Conservation (phyloP, 2,888 invertebrate species). For the Drosophila parthenogenetica region DNA sequence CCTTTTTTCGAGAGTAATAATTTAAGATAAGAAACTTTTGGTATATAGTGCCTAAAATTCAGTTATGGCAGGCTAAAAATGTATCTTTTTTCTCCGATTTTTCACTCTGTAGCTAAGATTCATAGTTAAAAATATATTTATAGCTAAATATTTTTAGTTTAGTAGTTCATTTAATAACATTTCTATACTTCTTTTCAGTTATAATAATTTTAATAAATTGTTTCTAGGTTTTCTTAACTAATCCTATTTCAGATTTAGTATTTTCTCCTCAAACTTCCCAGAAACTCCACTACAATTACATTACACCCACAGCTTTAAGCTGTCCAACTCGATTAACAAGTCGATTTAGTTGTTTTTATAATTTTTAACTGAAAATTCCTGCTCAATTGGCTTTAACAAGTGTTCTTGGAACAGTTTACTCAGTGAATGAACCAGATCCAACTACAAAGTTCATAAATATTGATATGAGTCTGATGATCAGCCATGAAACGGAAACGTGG, state of each 20-base stretch:
- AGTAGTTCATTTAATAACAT: no score
- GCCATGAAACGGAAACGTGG: slow-evolving; percentile 10
- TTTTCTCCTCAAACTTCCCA: neutral
- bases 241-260: no score
- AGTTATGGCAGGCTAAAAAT: no score
- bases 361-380: neutral
- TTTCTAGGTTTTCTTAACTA: neutral
- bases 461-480: slow-evolving; percentile 47
- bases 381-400: neutral
- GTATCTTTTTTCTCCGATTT: no score
- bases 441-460: slow-evolving; percentile 68
- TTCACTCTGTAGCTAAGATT: no score
- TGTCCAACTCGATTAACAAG: neutral
- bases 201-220: no score
- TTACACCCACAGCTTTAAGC: neutral
- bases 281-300: neutral
- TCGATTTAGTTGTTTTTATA: slow-evolving; percentile 2
- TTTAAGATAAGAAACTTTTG: no score
- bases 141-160: no score
- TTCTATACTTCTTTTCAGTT: no score
- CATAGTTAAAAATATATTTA: no score
- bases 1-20: no score
- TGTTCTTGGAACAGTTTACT: slow-evolving; percentile 28
- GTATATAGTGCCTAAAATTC: no score
- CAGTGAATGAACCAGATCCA: slow-evolving; percentile 35